Evolutionary conservation across 2,888 invertebrate species (phyloP).

Genomic region (Volucella bombylans): DNA sequence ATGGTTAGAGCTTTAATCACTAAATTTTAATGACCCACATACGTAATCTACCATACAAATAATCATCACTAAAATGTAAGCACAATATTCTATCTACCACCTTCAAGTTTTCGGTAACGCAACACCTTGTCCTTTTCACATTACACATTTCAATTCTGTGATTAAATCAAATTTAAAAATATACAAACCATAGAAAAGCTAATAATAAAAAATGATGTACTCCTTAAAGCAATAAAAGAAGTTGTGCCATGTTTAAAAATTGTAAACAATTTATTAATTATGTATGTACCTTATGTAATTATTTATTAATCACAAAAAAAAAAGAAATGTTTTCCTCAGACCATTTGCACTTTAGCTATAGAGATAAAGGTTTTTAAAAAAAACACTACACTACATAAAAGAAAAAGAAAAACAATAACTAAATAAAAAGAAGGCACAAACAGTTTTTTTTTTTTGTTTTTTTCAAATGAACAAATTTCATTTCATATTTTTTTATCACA

Average conservation of each 20-base stretch:
- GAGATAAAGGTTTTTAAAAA: slow-evolving; percentile 20
- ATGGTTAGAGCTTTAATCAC: no score
- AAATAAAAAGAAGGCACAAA: slow-evolving; percentile 62
- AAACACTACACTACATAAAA: slow-evolving; percentile 27
- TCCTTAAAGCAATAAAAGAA: slow-evolving; percentile 39
- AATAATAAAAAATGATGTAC: slow-evolving; percentile 6
- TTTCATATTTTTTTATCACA: slow-evolving; percentile 63
- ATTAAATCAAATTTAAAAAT: slow-evolving; percentile 22
- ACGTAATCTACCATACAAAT: no score
- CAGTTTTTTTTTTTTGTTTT: slow-evolving; percentile 11
- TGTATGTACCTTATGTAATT: slow-evolving; percentile 5
- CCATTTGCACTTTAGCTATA: slow-evolving; percentile 45
- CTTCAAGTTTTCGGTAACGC: neutral
- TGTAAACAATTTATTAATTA: slow-evolving; percentile 35
- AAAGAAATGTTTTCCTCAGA: slow-evolving; percentile 40
- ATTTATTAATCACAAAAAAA: slow-evolving; percentile 17
- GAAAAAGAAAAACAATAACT: slow-evolving; percentile 26
- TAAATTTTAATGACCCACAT: no score
- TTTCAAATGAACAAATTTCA: slow-evolving; percentile 23
- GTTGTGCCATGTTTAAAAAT: slow-evolving; percentile 42
- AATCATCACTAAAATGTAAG: no score
- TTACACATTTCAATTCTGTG: slow-evolving; percentile 53
- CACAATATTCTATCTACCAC: neutral
- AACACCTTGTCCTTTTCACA: neutral
- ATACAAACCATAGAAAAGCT: neutral